phyloP scores from a whole-genome alignment of 2,797 vertebrate genomes.

The Spinibarbus caldwelli region DNA sequence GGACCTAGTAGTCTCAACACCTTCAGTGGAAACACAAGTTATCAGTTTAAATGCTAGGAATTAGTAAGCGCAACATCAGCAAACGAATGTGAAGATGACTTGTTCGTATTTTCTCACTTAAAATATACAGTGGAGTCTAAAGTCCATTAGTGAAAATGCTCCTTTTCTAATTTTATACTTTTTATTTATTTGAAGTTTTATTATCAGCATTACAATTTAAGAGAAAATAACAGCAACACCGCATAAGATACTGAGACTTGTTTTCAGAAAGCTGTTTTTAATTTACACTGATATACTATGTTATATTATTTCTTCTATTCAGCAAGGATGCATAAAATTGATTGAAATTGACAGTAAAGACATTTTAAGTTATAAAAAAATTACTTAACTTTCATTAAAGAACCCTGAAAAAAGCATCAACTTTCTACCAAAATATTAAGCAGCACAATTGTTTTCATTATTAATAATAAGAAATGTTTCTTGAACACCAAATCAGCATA shows the following conservation, averaged over 20 bases:
- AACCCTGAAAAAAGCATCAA: neutral
- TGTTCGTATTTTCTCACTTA: no score
- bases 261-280: neutral
- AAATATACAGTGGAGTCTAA: neutral
- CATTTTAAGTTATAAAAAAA: neutral
- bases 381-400: no score
- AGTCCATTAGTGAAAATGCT: neutral
- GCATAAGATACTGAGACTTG: neutral
- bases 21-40: conserved; percentile 64
- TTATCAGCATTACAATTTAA: neutral
- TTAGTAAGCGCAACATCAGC: neutral
- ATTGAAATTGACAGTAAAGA: neutral
- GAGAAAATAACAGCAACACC: neutral
- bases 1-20: conserved; percentile 88
- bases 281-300: neutral
- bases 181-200: neutral
- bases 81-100: neutral
- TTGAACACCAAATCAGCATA: neutral
- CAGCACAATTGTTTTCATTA: neutral
- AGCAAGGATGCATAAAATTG: neutral
- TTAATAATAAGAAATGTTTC: neutral
- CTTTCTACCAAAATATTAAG: neutral
- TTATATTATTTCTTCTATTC: neutral
- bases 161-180: neutral
- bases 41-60: neutral